phyloP scores from a whole-genome alignment of 2,797 vertebrate species.

The Garrulus glandarius region DNA sequence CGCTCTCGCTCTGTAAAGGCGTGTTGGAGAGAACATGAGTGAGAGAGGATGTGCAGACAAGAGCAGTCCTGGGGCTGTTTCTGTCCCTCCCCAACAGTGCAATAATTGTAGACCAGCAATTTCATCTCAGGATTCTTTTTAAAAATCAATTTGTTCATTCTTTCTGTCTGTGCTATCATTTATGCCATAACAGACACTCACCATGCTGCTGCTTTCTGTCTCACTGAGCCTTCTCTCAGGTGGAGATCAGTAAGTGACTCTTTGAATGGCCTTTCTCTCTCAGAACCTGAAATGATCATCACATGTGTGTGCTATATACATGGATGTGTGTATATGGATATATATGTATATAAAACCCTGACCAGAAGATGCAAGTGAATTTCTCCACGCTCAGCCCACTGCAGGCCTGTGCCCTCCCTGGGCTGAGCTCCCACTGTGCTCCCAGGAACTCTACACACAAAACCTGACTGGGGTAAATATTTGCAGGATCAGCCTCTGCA shows the following conservation, averaged over 20 bases:
- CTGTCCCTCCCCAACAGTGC: not conserved
- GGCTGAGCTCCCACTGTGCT: not conserved
- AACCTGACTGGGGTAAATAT: not conserved
- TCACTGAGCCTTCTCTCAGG: not conserved
- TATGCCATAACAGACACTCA: not conserved
- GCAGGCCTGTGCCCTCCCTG: not conserved
- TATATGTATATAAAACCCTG: not conserved
- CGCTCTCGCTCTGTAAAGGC: not conserved
- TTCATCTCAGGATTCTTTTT: not conserved
- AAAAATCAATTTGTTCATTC: not conserved
- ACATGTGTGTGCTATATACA: not conserved
- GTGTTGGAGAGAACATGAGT: not conserved
- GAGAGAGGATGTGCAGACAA: not conserved
- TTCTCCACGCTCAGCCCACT: not conserved
- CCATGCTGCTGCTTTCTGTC: conserved; percentile 35
- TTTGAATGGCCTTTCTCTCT: not conserved
- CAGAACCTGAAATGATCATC: conserved; percentile 34
- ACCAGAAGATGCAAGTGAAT: not conserved
- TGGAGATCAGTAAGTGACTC: not conserved
- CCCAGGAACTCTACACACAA: not conserved
- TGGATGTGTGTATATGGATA: accelerated
- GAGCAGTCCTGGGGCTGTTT: not conserved
- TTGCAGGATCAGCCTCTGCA: not conserved
- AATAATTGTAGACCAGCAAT: not conserved
- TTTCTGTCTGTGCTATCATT: not conserved